Percentiles rank a stretch among this genome's conserved stretches.
Evolutionary conservation across 2,113 vertebrate genomes (phyloP).

Genomic region (Physeter macrocephalus): DNA sequence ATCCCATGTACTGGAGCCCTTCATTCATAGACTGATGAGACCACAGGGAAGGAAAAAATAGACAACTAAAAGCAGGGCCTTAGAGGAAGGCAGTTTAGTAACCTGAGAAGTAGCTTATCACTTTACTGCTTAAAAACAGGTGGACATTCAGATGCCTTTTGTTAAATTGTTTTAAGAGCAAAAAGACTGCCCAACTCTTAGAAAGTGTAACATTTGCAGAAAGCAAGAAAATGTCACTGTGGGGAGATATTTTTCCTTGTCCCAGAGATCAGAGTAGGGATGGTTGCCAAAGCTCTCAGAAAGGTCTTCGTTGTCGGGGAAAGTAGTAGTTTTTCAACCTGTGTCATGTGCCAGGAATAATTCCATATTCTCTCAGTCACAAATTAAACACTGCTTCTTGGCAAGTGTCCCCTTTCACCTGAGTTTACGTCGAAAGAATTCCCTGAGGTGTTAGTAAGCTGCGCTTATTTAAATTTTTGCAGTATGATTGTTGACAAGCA

Average conservation of each 20-base stretch:
- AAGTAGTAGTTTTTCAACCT: background rate
- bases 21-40: background rate
- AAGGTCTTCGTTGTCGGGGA: background rate
- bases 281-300: background rate
- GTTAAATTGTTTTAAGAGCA: background rate
- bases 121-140: background rate
- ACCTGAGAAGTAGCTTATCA: background rate
- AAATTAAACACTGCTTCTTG: constrained; percentile 17
- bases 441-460: background rate
- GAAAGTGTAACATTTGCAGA: background rate
- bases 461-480: background rate
- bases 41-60: background rate
- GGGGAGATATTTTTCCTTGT: background rate
- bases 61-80: background rate
- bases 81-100: background rate
- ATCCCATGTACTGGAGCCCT: background rate
- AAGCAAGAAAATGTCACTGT: background rate
- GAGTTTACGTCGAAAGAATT: background rate
- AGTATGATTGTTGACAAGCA: background rate
- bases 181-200: background rate
- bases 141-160: background rate
- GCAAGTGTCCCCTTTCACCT: background rate
- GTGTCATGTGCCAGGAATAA: background rate
- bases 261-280: background rate
- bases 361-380: background rate